These are phyloP conservation scores for Microchirus variegatus DNA, from an alignment of 2,797 vertebrate species.

Conservation along the genomic window DNA sequence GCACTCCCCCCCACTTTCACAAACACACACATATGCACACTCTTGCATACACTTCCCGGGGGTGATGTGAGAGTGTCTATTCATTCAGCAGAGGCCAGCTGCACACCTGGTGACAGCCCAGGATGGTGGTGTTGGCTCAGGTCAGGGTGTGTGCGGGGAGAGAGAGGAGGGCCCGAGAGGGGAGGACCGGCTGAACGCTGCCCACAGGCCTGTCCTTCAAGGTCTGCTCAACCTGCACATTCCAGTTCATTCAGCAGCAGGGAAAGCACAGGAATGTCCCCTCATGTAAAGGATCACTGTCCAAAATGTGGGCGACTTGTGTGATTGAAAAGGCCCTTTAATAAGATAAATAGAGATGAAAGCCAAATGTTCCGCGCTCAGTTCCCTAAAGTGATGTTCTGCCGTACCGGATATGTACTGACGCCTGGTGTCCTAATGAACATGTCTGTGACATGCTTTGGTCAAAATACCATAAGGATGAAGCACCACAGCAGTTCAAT, in stretches of 20 bases:
- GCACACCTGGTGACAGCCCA: conserved; percentile 77
- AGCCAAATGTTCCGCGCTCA: conserved; percentile 41
- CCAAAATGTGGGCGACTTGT: conserved; percentile 53
- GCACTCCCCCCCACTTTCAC: conserved; percentile 28
- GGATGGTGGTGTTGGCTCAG: conserved; percentile 73
- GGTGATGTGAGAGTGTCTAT: conserved; percentile 72
- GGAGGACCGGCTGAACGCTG: conserved; percentile 39
- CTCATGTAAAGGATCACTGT: conserved; percentile 72
- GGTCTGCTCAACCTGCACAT: conserved; percentile 70
- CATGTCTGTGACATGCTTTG: no score
- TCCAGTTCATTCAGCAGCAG: conserved; percentile 66
- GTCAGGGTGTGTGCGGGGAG: conserved; percentile 42
- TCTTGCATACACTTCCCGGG: conserved; percentile 49
- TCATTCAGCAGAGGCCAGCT: conserved; percentile 73
- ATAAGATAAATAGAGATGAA: conserved; percentile 60
- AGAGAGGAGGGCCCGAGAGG: conserved; percentile 18
- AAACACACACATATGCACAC: conserved; percentile 49
- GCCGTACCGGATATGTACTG: conserved; percentile 21
- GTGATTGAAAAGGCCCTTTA: conserved; percentile 67
- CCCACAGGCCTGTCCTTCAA: conserved; percentile 69
- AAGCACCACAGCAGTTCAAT: no score
- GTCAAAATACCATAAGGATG: no score
- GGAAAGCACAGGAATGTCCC: conserved; percentile 70
- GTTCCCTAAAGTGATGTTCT: conserved; percentile 38
- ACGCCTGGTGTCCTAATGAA: no score